A percentile compares a stretch with the other conserved stretches of the same genome.
phyloP scores from a whole-genome alignment of 2,113 vertebrate species.

The Baryphthengus martii region DNA sequence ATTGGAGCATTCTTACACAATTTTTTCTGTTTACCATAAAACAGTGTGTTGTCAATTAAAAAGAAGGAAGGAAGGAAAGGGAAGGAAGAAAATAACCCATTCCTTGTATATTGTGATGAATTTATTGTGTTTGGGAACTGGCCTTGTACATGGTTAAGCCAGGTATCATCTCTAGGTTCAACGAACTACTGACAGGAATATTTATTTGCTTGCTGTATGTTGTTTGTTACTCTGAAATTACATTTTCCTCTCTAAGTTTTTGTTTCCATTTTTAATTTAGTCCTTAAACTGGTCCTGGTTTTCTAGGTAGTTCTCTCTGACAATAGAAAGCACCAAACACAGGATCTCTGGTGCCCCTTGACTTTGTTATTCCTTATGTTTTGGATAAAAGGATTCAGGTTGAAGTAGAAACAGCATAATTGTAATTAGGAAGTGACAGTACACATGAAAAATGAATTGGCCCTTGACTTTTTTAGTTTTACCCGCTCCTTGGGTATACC shows the following conservation, averaged over 20 bases:
- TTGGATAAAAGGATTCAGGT: background rate
- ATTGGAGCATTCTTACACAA: background rate
- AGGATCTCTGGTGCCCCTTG: background rate
- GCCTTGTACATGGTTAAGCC: background rate
- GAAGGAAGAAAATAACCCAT: background rate
- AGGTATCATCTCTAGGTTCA: background rate
- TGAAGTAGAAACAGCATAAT: background rate
- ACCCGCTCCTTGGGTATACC: background rate
- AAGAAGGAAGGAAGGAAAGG: too few species aligned
- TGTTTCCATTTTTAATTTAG: background rate
- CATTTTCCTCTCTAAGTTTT: background rate
- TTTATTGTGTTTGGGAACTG: background rate
- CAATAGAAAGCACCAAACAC: background rate
- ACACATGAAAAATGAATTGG: background rate
- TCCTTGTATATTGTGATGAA: background rate
- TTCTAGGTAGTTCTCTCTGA: background rate
- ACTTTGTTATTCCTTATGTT: background rate
- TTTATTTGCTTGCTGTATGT: background rate
- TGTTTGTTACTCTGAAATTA: background rate
- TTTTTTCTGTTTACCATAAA: background rate
- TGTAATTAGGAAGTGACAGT: background rate
- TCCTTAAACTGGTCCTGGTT: background rate
- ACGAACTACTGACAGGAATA: background rate
- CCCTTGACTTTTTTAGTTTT: background rate
- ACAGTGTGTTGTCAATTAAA: background rate